Conservation (phyloP, 2,888 invertebrate species). For the Apoda limacodes region DNA sequence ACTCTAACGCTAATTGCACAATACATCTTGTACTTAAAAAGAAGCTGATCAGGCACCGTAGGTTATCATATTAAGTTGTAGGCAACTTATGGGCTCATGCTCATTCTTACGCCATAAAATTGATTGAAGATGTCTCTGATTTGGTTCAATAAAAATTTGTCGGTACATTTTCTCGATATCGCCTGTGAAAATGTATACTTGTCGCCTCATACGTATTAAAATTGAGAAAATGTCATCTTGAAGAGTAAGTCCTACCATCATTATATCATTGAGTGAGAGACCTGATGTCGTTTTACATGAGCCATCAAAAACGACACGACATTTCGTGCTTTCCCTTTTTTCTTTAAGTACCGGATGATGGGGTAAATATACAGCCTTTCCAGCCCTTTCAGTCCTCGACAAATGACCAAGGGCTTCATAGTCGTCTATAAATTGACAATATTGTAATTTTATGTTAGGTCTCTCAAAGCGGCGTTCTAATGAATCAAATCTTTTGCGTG, state of each 20-base stretch:
- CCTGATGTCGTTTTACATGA: constrained; percentile 20
- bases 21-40: constrained; percentile 10
- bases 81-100: constrained; percentile 14
- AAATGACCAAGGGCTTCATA: constrained; percentile 17
- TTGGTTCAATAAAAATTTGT: constrained; percentile 23
- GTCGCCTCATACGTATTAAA: constrained; percentile 24
- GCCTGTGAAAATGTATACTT: constrained; percentile 25
- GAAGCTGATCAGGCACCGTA: constrained; percentile 23
- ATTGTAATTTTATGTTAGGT: constrained; percentile 15
- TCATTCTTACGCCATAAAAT: constrained; percentile 29
- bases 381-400: constrained; percentile 5
- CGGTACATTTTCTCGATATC: constrained; percentile 35
- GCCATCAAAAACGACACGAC: constrained; percentile 27
- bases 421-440: constrained; percentile 14
- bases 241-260: constrained; percentile 26
- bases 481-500: constrained; percentile 19
- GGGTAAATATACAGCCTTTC: constrained; percentile 19
- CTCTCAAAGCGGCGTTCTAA: constrained; percentile 18
- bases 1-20: constrained; percentile 6
- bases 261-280: constrained; percentile 25
- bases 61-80: constrained; percentile 22
- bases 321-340: constrained; percentile 22
- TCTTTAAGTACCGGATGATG: constrained; percentile 25
- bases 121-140: constrained; percentile 25
- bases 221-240: constrained; percentile 27